Evolutionary conservation across 1,140 invertebrate genomes (phyloP).

Genomic region (Doryteuthis pealeii): DNA sequence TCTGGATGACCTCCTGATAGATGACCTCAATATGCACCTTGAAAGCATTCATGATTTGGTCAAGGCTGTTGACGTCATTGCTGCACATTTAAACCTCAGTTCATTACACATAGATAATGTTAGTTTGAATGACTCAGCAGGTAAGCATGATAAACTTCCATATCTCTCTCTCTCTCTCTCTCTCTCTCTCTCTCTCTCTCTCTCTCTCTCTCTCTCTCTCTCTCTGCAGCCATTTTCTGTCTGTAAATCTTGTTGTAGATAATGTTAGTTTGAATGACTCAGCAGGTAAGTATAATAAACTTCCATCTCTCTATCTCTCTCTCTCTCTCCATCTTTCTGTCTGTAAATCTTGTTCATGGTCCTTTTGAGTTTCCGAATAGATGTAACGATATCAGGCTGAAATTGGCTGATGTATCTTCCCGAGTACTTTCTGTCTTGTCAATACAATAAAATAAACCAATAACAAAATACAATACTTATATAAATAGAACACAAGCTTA

Average conservation of each 20-base stretch:
- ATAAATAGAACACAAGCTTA: no score
- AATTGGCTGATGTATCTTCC: no score
- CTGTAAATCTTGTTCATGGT: no score
- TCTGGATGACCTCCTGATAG: constrained; percentile 58
- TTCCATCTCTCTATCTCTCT: not conserved
- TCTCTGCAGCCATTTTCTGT: no score
- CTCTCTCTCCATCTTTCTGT: no score
- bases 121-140: not conserved
- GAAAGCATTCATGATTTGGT: constrained; percentile 16
- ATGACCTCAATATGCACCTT: constrained; percentile 16
- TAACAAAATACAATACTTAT: no score
- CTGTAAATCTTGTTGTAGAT: not conserved
- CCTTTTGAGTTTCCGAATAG: no score
- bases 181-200: no score
- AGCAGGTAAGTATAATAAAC: not conserved
- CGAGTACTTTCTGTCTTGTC: no score
- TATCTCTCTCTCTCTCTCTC: not conserved
- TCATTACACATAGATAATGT: not conserved
- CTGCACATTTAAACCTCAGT: constrained; percentile 64
- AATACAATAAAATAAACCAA: no score
- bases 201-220: no score
- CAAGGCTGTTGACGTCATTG: constrained; percentile 61
- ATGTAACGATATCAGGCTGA: no score
- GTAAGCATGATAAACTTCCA: not conserved
- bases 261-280: not conserved